phyloP scores from a whole-genome alignment of 2,113 vertebrate genomes.

The Anseranas semipalmata region DNA sequence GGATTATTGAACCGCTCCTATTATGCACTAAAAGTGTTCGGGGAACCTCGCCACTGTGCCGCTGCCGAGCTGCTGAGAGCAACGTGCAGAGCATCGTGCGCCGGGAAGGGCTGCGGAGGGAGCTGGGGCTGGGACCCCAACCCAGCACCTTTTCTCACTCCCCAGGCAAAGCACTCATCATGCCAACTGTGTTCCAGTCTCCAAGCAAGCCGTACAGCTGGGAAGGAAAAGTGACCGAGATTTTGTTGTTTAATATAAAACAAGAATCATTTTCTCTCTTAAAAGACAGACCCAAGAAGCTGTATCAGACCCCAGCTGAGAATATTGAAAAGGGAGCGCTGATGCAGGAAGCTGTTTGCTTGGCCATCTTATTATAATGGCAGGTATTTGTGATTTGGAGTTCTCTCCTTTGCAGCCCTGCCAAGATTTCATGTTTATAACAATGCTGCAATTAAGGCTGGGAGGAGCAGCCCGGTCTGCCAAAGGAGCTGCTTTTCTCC shows the following conservation, averaged over 20 bases:
- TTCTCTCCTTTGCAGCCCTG: neutral
- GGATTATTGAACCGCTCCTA: conserved; percentile 44
- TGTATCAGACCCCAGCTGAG: neutral
- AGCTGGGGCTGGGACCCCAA: neutral
- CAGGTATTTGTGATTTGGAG: neutral
- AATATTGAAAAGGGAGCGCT: neutral
- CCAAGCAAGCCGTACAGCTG: neutral
- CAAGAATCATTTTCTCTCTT: neutral
- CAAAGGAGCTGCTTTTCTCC: neutral
- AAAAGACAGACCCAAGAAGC: neutral
- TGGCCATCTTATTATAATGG: neutral
- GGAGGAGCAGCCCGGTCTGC: conserved; percentile 4
- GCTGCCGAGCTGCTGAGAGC: neutral
- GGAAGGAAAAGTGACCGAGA: neutral
- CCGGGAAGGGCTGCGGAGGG: neutral
- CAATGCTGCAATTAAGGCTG: neutral
- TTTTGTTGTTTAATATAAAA: neutral
- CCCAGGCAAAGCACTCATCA: neutral
- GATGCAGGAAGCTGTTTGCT: conserved; percentile 10
- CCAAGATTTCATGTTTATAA: neutral
- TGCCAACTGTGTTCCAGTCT: neutral
- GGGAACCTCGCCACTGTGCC: neutral
- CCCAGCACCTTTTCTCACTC: neutral
- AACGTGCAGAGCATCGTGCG: neutral
- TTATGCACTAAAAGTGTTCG: neutral